Conservation (phyloP, 2,797 vertebrate species). For the Toxotes lorentzi region DNA sequence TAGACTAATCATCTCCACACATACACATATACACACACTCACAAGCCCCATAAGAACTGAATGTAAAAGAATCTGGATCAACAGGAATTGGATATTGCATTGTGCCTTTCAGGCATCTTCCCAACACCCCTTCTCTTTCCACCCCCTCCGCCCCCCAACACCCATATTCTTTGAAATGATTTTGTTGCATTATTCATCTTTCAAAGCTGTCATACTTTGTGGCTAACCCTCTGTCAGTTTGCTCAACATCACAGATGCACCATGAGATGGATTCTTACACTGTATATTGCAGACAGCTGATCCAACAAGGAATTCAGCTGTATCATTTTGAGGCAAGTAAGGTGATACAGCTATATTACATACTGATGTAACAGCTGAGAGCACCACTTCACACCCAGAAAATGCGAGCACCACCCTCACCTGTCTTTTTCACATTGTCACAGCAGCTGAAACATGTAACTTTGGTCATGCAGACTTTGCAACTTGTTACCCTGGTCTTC, state of each 20-base stretch:
- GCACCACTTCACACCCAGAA: neutral
- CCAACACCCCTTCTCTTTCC: no score
- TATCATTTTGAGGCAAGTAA: conserved; percentile 18
- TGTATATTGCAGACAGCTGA: conserved; percentile 36
- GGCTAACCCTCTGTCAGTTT: conserved; percentile 49
- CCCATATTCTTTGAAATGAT: conserved; percentile 46
- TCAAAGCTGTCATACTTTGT: conserved; percentile 58
- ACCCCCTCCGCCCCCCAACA: neutral
- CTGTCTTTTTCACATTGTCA: neutral
- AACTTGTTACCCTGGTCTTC: conserved; percentile 43
- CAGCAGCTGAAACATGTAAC: conserved; percentile 20
- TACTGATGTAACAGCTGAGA: neutral
- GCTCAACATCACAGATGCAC: conserved; percentile 49
- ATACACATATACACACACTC: conserved; percentile 16
- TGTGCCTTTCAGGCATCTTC: conserved; percentile 24
- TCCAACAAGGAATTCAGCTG: conserved; percentile 21
- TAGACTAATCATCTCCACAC: conserved; percentile 60
- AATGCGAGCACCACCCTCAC: neutral
- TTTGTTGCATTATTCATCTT: conserved; percentile 66
- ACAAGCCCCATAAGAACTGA: conserved; percentile 15
- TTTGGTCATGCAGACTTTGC: conserved; percentile 36
- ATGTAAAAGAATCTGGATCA: conserved; percentile 45
- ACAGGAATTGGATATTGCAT: conserved; percentile 47
- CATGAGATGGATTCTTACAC: conserved; percentile 31
- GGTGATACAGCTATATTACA: conserved; percentile 21